Percentiles rank a stretch among this genome's conserved stretches.
These are phyloP conservation scores for Vanessa cardui DNA, from an alignment of 2,888 invertebrate species.

Conservation along the genomic window DNA sequence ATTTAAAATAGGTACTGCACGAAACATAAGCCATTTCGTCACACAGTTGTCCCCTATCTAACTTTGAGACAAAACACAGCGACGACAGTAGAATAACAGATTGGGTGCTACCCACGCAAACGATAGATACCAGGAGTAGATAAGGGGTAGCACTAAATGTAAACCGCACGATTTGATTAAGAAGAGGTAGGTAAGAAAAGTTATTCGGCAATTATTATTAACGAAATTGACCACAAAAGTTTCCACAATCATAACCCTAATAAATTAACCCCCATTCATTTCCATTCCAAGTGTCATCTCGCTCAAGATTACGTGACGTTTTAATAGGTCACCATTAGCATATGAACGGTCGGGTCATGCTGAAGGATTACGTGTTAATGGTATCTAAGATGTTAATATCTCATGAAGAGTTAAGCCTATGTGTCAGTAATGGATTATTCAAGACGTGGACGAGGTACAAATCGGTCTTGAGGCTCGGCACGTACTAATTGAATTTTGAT, in stretches of 20 bases:
- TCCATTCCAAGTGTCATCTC: constrained; percentile 57
- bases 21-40: too few relatives aligned
- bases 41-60: too few relatives aligned
- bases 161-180: neutral
- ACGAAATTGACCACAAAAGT: constrained; percentile 24
- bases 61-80: too few relatives aligned
- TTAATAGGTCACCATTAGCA: constrained; percentile 75
- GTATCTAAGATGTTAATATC: constrained; percentile 71
- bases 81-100: too few relatives aligned
- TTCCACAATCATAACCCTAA: constrained; percentile 21
- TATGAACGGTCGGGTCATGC: constrained; percentile 67
- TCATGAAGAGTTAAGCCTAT: constrained; percentile 69
- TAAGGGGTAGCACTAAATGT: neutral
- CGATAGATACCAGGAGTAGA: too few relatives aligned
- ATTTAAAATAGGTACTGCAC: too few relatives aligned
- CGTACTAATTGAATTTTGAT: constrained; percentile 62
- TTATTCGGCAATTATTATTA: neutral
- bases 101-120: too few relatives aligned
- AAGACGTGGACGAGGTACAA: constrained; percentile 60
- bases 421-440: constrained; percentile 68
- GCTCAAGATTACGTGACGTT: constrained; percentile 61
- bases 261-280: constrained; percentile 57
- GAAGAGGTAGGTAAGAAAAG: too few relatives aligned
- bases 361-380: constrained; percentile 75
- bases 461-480: constrained; percentile 51